These are phyloP conservation scores for Asarcornis scutulata DNA, from an alignment of 2,113 vertebrate species.

Conservation along the genomic window DNA sequence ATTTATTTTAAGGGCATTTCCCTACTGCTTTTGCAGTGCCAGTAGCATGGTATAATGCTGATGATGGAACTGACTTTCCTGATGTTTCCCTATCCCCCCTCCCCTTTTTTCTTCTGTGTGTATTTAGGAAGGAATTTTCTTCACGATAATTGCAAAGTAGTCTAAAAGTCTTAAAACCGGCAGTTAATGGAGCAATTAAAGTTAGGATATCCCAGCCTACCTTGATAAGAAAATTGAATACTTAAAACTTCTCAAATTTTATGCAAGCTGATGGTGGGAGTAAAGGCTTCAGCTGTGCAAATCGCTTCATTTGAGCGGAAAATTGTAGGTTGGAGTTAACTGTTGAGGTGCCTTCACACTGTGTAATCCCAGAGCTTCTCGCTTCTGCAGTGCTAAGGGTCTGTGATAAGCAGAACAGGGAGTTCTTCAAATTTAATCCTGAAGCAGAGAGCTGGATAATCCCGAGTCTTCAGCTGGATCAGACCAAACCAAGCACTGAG, in stretches of 20 bases:
- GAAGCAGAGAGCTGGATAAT: not conserved
- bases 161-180: not conserved
- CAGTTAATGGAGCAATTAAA: slow-evolving; percentile 19
- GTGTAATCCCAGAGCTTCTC: accelerated
- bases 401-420: not conserved
- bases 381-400: not conserved
- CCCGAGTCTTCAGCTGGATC: not conserved
- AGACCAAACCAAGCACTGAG: not conserved
- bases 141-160: not conserved
- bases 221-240: not conserved
- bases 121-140: not conserved
- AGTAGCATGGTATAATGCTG: accelerated
- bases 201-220: not conserved
- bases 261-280: not conserved
- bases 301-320: not conserved
- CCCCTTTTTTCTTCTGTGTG: accelerated
- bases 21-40: not conserved
- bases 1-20: not conserved
- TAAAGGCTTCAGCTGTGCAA: not conserved
- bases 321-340: not conserved
- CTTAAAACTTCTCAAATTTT: not conserved
- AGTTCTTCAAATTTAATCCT: not conserved
- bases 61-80: not conserved
- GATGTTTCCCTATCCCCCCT: not conserved
- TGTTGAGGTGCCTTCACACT: not conserved